phyloP scores from a whole-genome alignment of 1,140 invertebrate genomes.

The Dendrolimus kikuchii region DNA sequence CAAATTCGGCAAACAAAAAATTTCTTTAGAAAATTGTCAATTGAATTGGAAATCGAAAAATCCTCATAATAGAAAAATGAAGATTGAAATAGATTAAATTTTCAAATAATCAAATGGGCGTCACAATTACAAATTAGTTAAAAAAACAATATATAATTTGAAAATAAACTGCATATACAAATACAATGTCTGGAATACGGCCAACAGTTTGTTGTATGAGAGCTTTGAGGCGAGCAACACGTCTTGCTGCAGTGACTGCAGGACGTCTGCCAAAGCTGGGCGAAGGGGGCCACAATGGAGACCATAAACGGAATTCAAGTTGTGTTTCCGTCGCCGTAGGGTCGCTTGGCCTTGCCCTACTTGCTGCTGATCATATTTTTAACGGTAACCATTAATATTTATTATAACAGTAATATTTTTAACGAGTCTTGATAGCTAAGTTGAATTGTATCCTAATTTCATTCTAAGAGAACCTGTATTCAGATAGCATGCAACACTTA shows the following conservation, averaged over 20 bases:
- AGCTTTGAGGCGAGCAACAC: constrained; percentile 12
- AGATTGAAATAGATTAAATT: not conserved
- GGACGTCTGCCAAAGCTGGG: constrained; percentile 9
- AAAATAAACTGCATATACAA: not conserved
- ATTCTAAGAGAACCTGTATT: no score
- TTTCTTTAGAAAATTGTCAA: constrained; percentile 3
- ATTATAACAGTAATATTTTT: not conserved
- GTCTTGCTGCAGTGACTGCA: constrained; percentile 17
- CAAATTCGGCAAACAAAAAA: not conserved
- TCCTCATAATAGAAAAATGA: not conserved
- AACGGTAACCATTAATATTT: constrained; percentile 35
- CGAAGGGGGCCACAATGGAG: not conserved
- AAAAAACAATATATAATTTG: not conserved
- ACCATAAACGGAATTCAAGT: not conserved
- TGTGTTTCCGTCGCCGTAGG: constrained; percentile 20
- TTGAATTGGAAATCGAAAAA: not conserved
- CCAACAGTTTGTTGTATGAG: constrained; percentile 12
- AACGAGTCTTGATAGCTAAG: no score
- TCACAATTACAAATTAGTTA: not conserved
- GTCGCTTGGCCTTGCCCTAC: constrained; percentile 33
- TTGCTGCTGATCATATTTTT: constrained; percentile 47
- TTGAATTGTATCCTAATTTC: no score
- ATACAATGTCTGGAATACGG: constrained; percentile 12
- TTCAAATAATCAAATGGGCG: not conserved
- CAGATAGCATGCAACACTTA: no score